Evolutionary conservation across 2,113 vertebrate species (phyloP), one percentile per base, ranked within the genome.

Genomic region (Eclectus roratus): DNA sequence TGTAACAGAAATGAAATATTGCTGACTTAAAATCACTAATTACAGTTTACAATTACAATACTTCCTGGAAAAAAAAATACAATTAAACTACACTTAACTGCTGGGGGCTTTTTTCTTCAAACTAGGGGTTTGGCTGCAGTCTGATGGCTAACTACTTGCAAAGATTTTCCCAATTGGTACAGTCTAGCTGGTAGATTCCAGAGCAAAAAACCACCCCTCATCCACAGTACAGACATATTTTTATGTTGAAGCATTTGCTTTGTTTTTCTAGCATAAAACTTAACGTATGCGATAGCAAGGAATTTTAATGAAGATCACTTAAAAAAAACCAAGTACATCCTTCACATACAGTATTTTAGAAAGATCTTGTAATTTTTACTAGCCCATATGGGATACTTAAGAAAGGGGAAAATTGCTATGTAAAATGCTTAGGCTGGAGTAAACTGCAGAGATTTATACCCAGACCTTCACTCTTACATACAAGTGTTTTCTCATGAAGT

Each of bases 41-140:
- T 97, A 95, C 63, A 97, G 93, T 94, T 98, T 96, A 96, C 93
- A 97, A 94, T 93, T 96, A 97, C 80, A 96, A 96, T 90, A 91
- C 56, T 94, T 97, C 84, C 95, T 76, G 71, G 91, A 52, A 82
- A 72, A 74, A 81, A 90, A 78, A 77, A n/a, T n/a, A 56, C 31
- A 88, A 86, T 49, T 64, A 93, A 96, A 92, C 89, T 93, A 94
- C 96, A 98, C 93, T 98, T 97, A 98, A 97, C 84, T 94, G 76
- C 84, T 86, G 87, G 5, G 6, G 5, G 2, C 1, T 58, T 85
- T 92, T 85, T 88, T 43, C n/a, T 70, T 88, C 84, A 84, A 94
- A 94, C 81, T 94, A 87, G 53, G 72, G 80, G 50, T 92, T 97
- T 95, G 82, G 65, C 94, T 96, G 80, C 64, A 88, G 73, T 77